Evolutionary conservation across 2,113 vertebrate genomes (phyloP).

Genomic region (Anthoscopus minutus): DNA sequence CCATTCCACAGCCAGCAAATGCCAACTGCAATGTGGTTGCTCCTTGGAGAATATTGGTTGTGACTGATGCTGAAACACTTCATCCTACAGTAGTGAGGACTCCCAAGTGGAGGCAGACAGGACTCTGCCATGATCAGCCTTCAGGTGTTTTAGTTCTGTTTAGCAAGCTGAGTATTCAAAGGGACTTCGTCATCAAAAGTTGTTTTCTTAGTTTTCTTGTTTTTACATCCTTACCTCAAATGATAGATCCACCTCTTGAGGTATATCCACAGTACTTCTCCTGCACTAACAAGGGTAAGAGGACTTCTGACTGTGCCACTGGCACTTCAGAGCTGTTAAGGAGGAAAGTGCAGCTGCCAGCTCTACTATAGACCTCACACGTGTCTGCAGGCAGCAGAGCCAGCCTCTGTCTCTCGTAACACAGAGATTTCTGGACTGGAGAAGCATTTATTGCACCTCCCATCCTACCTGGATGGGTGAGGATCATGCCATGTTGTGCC

Average conservation of each 20-base stretch:
- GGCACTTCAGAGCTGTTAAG: neutral
- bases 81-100: accelerated
- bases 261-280: neutral
- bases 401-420: accelerated
- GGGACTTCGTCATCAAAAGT: neutral
- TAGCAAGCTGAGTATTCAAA: neutral
- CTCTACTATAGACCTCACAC: neutral
- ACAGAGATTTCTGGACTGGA: neutral
- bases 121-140: neutral
- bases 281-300: neutral
- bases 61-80: neutral
- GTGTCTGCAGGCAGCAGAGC: neutral
- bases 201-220: neutral
- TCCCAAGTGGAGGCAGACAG: neutral
- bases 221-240: neutral
- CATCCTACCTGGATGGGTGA: neutral
- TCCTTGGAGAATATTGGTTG: neutral
- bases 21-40: accelerated
- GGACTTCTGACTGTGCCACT: neutral
- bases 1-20: neutral
- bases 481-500: neutral
- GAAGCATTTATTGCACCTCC: neutral
- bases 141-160: neutral
- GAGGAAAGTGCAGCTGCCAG: neutral
- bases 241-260: neutral